A percentile compares a stretch with the other conserved stretches of the same genome.
phyloP scores from a whole-genome alignment of 1,140 invertebrate genomes.

The Camponotus pennsylvanicus region DNA sequence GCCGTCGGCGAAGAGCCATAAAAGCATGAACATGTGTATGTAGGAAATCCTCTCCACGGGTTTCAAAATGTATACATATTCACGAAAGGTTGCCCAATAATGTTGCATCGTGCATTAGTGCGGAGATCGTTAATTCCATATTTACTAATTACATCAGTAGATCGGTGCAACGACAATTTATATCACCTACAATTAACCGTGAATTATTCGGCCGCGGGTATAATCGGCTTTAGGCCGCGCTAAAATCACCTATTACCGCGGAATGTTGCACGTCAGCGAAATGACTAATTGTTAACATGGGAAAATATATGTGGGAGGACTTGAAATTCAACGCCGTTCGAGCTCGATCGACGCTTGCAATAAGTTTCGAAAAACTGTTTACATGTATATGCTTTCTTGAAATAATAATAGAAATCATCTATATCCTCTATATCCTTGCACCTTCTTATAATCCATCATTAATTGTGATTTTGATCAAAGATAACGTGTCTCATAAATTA shows the following conservation, averaged over 20 bases:
- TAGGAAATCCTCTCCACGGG: conserved; percentile 36
- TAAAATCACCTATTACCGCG: conserved; percentile 55
- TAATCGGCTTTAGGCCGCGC: conserved; percentile 50
- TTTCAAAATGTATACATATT: conserved; percentile 51
- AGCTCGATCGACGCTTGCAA: conserved; percentile 14
- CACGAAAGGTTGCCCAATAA: conserved; percentile 47
- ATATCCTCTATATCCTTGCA: background rate
- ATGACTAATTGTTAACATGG: conserved; percentile 48
- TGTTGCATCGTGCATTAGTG: conserved; percentile 34
- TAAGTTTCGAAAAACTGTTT: background rate
- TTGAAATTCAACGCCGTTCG: conserved; percentile 40
- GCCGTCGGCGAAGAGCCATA: conserved; percentile 21
- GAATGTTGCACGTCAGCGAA: conserved; percentile 43
- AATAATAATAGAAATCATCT: background rate
- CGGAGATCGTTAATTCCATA: conserved; percentile 59
- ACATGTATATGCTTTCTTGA: background rate
- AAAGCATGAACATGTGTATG: conserved; percentile 24
- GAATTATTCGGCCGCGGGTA: conserved; percentile 55
- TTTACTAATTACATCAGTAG: conserved; percentile 63
- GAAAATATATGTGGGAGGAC: conserved; percentile 16
- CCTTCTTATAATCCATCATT: background rate
- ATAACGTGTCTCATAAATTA: background rate
- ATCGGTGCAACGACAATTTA: conserved; percentile 56
- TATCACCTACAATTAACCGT: conserved; percentile 60
- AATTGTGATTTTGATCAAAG: conserved; percentile 1